Evolutionary conservation across 2,888 invertebrate species (phyloP).

Genomic region (Encarsia formosa): DNA sequence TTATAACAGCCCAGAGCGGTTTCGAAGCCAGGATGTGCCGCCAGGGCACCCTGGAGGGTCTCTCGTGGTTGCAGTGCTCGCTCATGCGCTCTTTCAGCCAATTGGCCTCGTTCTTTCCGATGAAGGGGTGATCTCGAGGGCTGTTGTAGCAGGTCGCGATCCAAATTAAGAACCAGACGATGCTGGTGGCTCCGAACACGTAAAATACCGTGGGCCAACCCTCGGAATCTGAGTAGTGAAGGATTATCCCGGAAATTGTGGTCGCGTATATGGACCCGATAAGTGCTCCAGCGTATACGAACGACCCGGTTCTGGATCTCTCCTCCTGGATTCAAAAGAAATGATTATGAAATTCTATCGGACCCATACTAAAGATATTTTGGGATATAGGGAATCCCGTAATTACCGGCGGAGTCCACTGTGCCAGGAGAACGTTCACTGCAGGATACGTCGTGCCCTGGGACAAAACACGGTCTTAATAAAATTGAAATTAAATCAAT

Average conservation of each 20-base stretch:
- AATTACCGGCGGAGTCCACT: constrained; percentile 79
- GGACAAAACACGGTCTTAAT: too few species aligned
- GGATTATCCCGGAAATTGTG: constrained; percentile 64
- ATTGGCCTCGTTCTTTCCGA: constrained; percentile 43
- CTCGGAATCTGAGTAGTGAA: constrained; percentile 55
- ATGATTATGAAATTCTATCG: too few species aligned
- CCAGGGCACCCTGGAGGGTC: constrained; percentile 43
- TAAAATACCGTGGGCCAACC: constrained; percentile 80
- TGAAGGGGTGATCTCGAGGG: constrained; percentile 49
- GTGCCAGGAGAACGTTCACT: constrained; percentile 72
- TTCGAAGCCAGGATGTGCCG: constrained; percentile 53
- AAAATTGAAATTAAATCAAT: too few species aligned
- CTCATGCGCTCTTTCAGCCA: constrained; percentile 43
- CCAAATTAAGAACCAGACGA: constrained; percentile 71
- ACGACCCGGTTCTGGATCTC: constrained; percentile 70
- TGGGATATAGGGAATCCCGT: too few species aligned
- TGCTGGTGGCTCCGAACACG: constrained; percentile 70
- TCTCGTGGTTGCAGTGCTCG: constrained; percentile 39
- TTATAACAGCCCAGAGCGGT: constrained; percentile 70
- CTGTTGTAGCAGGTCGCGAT: constrained; percentile 49
- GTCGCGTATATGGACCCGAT: constrained; percentile 63
- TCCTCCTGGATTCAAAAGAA: too few species aligned
- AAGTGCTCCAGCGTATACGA: constrained; percentile 76
- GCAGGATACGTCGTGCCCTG: constrained; percentile 83
- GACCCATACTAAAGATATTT: too few species aligned